Conservation (phyloP, 2,797 vertebrate genomes). For the Sebastes oblongus region DNA sequence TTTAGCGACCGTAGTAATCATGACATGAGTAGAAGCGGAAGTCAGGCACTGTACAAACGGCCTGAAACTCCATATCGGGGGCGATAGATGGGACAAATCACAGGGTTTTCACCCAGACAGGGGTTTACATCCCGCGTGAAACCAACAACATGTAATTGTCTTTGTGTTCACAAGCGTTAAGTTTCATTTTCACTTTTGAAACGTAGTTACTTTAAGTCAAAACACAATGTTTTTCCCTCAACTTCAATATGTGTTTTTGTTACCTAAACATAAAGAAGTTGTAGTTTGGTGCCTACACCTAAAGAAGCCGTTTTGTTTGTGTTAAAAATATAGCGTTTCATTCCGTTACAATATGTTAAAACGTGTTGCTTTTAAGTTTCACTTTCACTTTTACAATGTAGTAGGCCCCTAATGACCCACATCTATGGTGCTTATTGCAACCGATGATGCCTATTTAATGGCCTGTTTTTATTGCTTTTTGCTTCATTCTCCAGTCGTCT, state of each 20-base stretch:
- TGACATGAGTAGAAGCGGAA: background rate
- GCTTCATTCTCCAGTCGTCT: background rate
- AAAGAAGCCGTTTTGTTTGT: background rate
- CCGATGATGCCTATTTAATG: background rate
- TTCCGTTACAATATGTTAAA: background rate
- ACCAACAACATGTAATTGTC: background rate
- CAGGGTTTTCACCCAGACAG: background rate
- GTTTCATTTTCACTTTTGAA: background rate
- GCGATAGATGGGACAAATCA: background rate
- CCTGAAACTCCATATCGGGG: background rate
- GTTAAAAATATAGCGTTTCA: background rate
- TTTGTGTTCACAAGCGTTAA: background rate
- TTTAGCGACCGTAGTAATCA: background rate
- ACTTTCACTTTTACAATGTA: background rate
- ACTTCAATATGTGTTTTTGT: background rate
- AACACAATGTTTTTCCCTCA: background rate
- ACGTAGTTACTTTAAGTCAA: background rate
- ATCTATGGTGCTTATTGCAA: background rate
- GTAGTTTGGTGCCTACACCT: background rate
- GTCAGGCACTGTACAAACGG: background rate
- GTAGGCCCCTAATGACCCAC: background rate
- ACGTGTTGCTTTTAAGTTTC: background rate
- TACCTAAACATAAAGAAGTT: background rate
- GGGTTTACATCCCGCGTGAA: background rate
- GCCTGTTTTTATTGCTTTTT: background rate